phyloP scores from a whole-genome alignment of 2,888 invertebrate species.

The Syritta pipiens region DNA sequence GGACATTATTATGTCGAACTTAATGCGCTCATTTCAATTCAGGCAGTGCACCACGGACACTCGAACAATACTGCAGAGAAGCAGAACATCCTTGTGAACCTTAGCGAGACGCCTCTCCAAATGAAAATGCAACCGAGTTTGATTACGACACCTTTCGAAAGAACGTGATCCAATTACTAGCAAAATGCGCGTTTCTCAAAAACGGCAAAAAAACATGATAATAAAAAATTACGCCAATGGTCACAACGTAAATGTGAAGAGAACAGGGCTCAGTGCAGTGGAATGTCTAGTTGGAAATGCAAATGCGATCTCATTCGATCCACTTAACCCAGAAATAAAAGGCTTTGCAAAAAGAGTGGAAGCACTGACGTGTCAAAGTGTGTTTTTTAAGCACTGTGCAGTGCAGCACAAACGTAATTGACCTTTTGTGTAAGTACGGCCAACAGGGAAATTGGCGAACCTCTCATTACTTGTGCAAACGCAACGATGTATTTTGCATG shows the following conservation, averaged over 20 bases:
- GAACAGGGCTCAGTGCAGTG: not conserved
- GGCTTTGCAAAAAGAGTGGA: not conserved
- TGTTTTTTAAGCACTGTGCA: not conserved
- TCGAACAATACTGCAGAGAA: no score
- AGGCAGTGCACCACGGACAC: no score
- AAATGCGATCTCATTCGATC: slow-evolving; percentile 54
- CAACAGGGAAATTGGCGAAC: slow-evolving; percentile 24
- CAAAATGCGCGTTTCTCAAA: slow-evolving; percentile 36
- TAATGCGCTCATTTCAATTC: no score
- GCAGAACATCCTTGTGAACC: no score
- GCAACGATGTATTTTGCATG: no score
- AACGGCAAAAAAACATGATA: not conserved
- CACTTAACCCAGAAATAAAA: slow-evolving; percentile 51
- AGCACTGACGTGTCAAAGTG: slow-evolving; percentile 18
- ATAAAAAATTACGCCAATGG: not conserved
- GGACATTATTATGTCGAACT: no score
- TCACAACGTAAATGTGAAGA: not conserved
- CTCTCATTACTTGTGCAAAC: no score
- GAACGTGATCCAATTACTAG: slow-evolving; percentile 64
- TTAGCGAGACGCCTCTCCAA: no score
- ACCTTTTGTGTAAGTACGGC: slow-evolving; percentile 4
- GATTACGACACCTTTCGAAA: slow-evolving; percentile 60
- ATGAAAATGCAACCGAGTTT: slow-evolving; percentile 58
- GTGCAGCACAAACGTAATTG: slow-evolving; percentile 11
- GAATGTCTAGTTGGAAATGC: slow-evolving; percentile 11